Conservation (phyloP, 2,888 invertebrate species). For the Megalurothrips usitatus region DNA sequence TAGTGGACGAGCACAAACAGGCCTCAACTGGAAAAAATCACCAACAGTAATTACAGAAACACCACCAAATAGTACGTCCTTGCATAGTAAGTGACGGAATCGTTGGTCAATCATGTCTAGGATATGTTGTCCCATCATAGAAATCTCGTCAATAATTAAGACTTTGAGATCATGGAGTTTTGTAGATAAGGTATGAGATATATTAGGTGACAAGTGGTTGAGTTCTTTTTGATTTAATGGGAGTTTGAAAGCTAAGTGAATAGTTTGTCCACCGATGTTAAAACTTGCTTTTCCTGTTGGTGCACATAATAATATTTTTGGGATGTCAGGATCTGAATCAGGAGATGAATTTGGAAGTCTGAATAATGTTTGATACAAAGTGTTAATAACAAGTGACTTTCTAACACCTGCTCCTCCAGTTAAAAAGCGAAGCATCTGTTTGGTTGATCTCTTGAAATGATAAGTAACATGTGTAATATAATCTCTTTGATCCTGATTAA, state of each 20-base stretch:
- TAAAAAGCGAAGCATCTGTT: conserved; percentile 32
- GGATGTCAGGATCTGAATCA: conserved; percentile 33
- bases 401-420: conserved; percentile 36
- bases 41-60: conserved; percentile 36
- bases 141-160: conserved; percentile 33
- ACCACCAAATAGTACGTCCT: conserved; percentile 34
- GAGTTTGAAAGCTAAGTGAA: conserved; percentile 39
- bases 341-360: conserved; percentile 39
- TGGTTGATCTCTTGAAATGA: conserved; percentile 28
- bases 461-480: not conserved
- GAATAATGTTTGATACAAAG: conserved; percentile 33
- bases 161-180: too few relatives aligned
- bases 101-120: conserved; percentile 29
- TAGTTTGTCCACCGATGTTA: conserved; percentile 39
- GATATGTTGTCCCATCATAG: conserved; percentile 31
- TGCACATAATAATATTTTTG: conserved; percentile 38
- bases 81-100: conserved; percentile 33
- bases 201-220: too few relatives aligned
- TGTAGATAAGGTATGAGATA: too few relatives aligned
- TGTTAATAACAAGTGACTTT: not conserved
- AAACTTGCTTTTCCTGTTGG: conserved; percentile 40
- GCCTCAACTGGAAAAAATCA: conserved; percentile 37
- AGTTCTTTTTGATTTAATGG: not conserved
- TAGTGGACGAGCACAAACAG: conserved; percentile 35
- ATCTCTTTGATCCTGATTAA: conserved; percentile 35